These are phyloP conservation scores for Hydriomena furcata DNA, from an alignment of 2,888 invertebrate genomes.

Conservation along the genomic window DNA sequence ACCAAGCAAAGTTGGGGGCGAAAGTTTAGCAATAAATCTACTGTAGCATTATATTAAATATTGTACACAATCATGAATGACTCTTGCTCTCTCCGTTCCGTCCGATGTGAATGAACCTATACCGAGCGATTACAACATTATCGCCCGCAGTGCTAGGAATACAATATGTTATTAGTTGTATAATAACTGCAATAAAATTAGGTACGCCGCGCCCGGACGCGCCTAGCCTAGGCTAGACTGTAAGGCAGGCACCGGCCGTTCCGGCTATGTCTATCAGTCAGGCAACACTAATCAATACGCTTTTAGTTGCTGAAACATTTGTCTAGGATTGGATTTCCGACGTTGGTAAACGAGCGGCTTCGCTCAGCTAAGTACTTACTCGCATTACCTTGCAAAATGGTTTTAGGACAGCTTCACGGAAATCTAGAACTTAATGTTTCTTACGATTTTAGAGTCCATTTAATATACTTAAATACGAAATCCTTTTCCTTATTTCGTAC, in stretches of 20 bases:
- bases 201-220: constrained; percentile 47
- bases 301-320: constrained; percentile 53
- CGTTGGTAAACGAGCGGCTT: constrained; percentile 30
- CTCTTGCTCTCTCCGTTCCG: constrained; percentile 37
- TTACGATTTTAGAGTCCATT: too few species aligned
- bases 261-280: constrained; percentile 52
- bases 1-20: too few species aligned
- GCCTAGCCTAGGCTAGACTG: constrained; percentile 44
- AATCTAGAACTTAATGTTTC: neutral
- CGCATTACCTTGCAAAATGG: constrained; percentile 1
- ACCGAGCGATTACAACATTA: constrained; percentile 48
- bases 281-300: constrained; percentile 65
- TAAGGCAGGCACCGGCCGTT: constrained; percentile 39
- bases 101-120: constrained; percentile 55
- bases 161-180: constrained; percentile 46
- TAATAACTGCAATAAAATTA: constrained; percentile 49
- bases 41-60: constrained; percentile 29
- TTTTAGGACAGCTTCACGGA: constrained; percentile 2
- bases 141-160: constrained; percentile 42
- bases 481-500: too few species aligned
- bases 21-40: constrained; percentile 26
- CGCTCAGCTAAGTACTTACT: constrained; percentile 16
- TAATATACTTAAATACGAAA: too few species aligned
- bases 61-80: constrained; percentile 42
- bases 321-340: constrained; percentile 46